Base-by-base conservation (phyloP, 2,888 invertebrate genomes). In the Geophilus truncorum region DNA sequence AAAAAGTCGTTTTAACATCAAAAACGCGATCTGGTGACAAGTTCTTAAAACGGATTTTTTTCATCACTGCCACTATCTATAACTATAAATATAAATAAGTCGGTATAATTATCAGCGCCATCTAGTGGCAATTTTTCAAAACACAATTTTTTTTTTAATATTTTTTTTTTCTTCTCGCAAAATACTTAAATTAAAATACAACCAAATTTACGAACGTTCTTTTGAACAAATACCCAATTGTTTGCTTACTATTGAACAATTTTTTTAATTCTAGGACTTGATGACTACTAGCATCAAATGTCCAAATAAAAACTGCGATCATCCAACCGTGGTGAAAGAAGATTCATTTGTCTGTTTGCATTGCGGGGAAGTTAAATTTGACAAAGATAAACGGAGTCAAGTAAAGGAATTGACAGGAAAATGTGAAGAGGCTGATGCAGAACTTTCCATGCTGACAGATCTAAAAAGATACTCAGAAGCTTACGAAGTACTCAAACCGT, bases 231-330 rank as follows among this genome's bases (percentile, higher is more conserved):
- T 32, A 32, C n/a, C n/a, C n/a, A 32, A 32, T 6, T 32, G 32
- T 57, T 4, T 57, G 57, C 18, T 32, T 40, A n/a, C n/a, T n/a
- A n/a, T n/a, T n/a, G n/a, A n/a, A n/a, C n/a, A n/a, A n/a, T 75
- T 21, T 77, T 34, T 18, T 82, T 28, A 70, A 18, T 18, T 84
- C 45, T 88, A 95, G 95, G 92, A 96, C 90, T 91, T 93, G 83
- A 93, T 96, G 34, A 97, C 97, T 89, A 93, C 94, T 80, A 91
- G 96, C 80, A 90, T 92, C 83, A 91, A 91, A 79, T 86, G 40
- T 12, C 40, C 40, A 5, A 40, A 40, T 12, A 15, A 7, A 5
- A 15, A 40, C 15, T 40, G 40, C 40, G 12, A 7, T 2, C 40
- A 40, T 40, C 12, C 40, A 40, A 12, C 12, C 15, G 40, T 40